Conservation (phyloP, 35 echinoderm and acorn worm species). For the Apostichopus japonicus region DNA sequence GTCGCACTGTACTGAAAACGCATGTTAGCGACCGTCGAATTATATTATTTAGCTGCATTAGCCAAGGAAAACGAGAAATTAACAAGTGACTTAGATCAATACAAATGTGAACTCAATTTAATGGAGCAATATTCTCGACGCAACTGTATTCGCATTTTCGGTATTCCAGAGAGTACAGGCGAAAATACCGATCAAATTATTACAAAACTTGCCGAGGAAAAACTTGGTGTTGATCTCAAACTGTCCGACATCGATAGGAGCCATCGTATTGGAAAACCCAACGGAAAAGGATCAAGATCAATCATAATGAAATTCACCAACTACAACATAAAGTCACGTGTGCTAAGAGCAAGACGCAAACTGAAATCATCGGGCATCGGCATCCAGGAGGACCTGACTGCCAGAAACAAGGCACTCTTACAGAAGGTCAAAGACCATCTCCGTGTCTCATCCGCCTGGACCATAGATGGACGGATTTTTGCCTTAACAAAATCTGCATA, state of each 20-base stretch:
- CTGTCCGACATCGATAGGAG: conserved; percentile 43
- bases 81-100: too few relatives aligned
- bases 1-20: too few relatives aligned
- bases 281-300: not conserved
- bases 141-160: too few relatives aligned
- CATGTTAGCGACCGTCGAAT: too few relatives aligned
- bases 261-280: conserved; percentile 25
- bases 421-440: not conserved
- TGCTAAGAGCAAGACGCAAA: not conserved
- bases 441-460: not conserved
- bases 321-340: not conserved
- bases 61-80: too few relatives aligned
- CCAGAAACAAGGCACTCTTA: conserved; percentile 3
- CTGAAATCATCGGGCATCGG: conserved; percentile 23
- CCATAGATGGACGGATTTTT: not conserved
- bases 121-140: too few relatives aligned
- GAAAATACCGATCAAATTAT: too few relatives aligned
- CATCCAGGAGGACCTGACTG: conserved; percentile 44
- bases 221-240: conserved; percentile 2
- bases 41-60: too few relatives aligned
- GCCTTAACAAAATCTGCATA: not conserved
- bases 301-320: conserved; percentile 41
- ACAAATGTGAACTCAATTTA: too few relatives aligned
- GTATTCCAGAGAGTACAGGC: too few relatives aligned
- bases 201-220: conserved; percentile 1